Conservation (phyloP, 2,888 invertebrate genomes). For the Proisotoma minuta region DNA sequence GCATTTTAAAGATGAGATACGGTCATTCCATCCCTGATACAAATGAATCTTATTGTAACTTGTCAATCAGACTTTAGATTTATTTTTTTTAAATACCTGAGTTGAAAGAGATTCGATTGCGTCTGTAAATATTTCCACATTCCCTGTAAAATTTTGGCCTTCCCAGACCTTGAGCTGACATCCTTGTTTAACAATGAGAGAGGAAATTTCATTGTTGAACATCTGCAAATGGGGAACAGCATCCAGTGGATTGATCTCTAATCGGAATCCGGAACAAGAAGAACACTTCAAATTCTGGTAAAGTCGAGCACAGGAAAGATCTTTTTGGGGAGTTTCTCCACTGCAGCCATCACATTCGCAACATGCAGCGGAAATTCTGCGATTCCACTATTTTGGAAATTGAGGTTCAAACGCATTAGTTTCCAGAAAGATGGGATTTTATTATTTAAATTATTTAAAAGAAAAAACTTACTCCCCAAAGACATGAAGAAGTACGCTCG, state of each 20-base stretch:
- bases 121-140: conserved; percentile 10
- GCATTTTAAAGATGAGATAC: conserved; percentile 28
- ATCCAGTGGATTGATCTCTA: conserved; percentile 31
- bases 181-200: conserved; percentile 24
- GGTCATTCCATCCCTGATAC: conserved; percentile 34
- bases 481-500: conserved; percentile 26
- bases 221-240: conserved; percentile 28
- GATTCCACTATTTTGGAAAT: conserved; percentile 18
- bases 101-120: conserved; percentile 19
- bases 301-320: conserved; percentile 28
- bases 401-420: no score
- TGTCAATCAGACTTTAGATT: background rate
- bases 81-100: conserved; percentile 8
- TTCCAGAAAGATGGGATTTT: no score
- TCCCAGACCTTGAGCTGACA: conserved; percentile 30
- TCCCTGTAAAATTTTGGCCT: conserved; percentile 26
- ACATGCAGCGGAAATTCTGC: conserved; percentile 25
- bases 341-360: conserved; percentile 37
- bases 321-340: conserved; percentile 22
- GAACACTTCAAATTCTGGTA: conserved; percentile 33
- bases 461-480: conserved; percentile 21
- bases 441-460: no score
- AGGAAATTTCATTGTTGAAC: conserved; percentile 34
- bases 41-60: background rate
- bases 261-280: conserved; percentile 30